Base-by-base conservation (phyloP, 1,140 invertebrate genomes). In the Lethrus apterus region DNA sequence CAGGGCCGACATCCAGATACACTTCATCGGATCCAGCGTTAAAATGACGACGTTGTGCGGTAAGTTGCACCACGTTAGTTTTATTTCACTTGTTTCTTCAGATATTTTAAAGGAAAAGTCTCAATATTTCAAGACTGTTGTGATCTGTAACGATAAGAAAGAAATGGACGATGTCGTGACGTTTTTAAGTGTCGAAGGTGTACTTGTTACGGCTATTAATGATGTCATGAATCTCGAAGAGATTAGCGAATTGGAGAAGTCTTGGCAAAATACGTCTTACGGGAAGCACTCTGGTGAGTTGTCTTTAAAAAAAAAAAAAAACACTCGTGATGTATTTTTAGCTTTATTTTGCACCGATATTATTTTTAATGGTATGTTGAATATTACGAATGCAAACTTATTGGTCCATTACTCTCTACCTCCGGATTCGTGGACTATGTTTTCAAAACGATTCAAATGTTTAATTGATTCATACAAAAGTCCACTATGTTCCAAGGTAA, bases 271-370 rank as follows among this genome's bases (percentile, higher is more conserved):
- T 34, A n/a, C 40, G 8, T 20, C 13, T 41, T 35, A 20, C n/a
- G 61, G 59, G 14, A 42, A 53, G 10, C 54, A 56, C 48, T 45
- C 44, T 33, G 57, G 59, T 59, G 51, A 23, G 17, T 31, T 15
- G 21, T 40, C 21, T 31, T 19, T n/a, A 9, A 7, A 46, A 26
- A 46, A 19, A 4, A 29, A n/a, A 2, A 48, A 15, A 20, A n/a
- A 17, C 24, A 21, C 7, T 20, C 1, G 4, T 38, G 5, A 26
- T 33, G 50, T 33, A 55, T 38, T 53, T 56, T 61, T 48, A 60
- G 62, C 58, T 30, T 40, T 64, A n/a, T n/a, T 64, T 11, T 64
- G 60, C 35, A 56, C 59, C 1, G 59, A 63, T 46, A 31, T 50
- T 15, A 48, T 51, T 7, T 51, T 56, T 11, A 54, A 59, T 23